Evolutionary conservation across 2,888 invertebrate genomes (phyloP), one percentile per base, ranked within the genome.

Genomic region (Thereva unica): DNA sequence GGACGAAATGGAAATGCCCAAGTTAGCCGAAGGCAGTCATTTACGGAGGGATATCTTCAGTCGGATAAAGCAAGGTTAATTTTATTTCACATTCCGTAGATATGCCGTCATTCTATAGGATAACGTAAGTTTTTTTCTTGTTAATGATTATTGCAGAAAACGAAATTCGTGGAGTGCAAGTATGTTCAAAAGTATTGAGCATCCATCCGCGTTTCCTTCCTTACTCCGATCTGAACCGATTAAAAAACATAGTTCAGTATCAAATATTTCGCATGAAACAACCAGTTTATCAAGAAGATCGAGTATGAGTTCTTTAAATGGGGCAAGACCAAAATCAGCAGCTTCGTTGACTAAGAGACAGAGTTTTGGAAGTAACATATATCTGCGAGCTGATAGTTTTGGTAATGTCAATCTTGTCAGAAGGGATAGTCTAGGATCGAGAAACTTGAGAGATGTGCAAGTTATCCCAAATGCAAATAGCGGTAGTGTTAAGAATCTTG

Each of bases 191-290:
- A 88, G 87, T 71, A 72, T 88, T 70, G 85, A 86, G 72, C 90
- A 90, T 76, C 90, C 90, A 0, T 89, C 89, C 34, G 84, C 85
- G 37, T 91, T 90, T 75, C 88, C 90, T 55, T 86, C 86, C 71
- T 85, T 86, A 49, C 81, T 90, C 65, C 83, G 90, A 1, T 84
- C 86, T 65, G 87, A 87, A 72, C 83, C 84, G 0, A 78, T 82
- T 1, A 82, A 84, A 69, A 78, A 83, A 9, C 85, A 85, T 10
- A 82, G 84, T 2, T 82, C 82, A 42, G 83, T 83, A 71, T 83
- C 83, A 1, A 83, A 81, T 9, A 80, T 23, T 23, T 23, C 23
- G 2, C 23, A 23, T 23, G 23, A 23, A 23, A 23, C 23, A 23
- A 23, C 23, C 23, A 23, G 23, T 23, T 23, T 23, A 23, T 23